Evolutionary conservation across 1,140 invertebrate species (phyloP).

Genomic region (Ectropis grisescens): DNA sequence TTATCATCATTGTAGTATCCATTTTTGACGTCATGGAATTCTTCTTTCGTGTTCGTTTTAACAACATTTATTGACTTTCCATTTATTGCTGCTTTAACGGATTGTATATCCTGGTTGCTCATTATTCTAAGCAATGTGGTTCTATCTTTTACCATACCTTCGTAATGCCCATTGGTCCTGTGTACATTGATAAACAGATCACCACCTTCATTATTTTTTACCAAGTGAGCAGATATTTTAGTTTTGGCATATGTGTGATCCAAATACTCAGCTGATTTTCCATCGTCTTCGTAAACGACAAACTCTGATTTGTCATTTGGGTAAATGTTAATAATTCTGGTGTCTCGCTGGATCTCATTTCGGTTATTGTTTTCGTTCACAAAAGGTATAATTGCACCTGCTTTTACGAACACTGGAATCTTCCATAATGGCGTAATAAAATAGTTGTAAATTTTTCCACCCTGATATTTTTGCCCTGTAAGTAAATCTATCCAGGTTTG

Average conservation of each 20-base stretch:
- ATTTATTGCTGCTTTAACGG: slow-evolving; percentile 32
- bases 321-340: slow-evolving; percentile 41
- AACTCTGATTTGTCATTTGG: slow-evolving; percentile 33
- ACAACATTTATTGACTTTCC: slow-evolving; percentile 19
- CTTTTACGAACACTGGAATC: slow-evolving; percentile 55
- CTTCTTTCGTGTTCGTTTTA: slow-evolving; percentile 22
- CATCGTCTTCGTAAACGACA: slow-evolving; percentile 52
- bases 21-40: slow-evolving; percentile 28
- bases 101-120: slow-evolving; percentile 19
- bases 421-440: slow-evolving; percentile 46
- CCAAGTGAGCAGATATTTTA: slow-evolving; percentile 23
- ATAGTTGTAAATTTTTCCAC: slow-evolving; percentile 47
- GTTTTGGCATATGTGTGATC: slow-evolving; percentile 30
- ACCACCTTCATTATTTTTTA: slow-evolving; percentile 24
- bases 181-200: slow-evolving; percentile 31
- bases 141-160: slow-evolving; percentile 31
- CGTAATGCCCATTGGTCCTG: slow-evolving; percentile 34
- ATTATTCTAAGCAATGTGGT: slow-evolving; percentile 41
- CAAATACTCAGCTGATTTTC: slow-evolving; percentile 34
- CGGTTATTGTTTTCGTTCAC: slow-evolving; percentile 48
- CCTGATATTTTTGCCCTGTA: slow-evolving; percentile 46
- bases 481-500: slow-evolving; percentile 58
- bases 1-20: slow-evolving; percentile 32
- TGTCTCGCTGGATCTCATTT: slow-evolving; percentile 35
- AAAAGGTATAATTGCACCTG: slow-evolving; percentile 52